Evolutionary conservation across 2,113 vertebrate genomes (phyloP).

Genomic region (Pseudonaja textilis): DNA sequence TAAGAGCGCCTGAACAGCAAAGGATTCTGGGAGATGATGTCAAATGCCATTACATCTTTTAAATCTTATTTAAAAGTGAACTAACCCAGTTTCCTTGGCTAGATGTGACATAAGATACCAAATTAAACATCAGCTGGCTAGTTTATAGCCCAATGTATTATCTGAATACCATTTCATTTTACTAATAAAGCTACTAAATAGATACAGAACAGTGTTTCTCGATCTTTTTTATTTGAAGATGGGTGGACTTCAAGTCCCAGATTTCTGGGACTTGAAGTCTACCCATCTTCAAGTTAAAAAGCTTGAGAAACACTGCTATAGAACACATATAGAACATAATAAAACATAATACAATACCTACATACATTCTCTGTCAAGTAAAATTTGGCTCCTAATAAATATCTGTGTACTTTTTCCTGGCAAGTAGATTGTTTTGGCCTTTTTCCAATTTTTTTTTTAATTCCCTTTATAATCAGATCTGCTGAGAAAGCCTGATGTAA

Average conservation of each 20-base stretch:
- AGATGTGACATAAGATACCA: not conserved
- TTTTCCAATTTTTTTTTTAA: not conserved
- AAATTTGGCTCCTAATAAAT: not conserved
- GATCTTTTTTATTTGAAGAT: too few species aligned
- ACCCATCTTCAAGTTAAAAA: not conserved
- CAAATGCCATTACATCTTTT: not conserved
- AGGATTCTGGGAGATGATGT: not conserved
- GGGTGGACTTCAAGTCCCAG: too few species aligned
- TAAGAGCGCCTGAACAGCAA: not conserved
- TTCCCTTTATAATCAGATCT: not conserved
- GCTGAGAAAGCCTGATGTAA: not conserved
- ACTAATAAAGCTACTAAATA: not conserved
- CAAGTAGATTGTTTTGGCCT: not conserved
- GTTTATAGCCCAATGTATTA: not conserved
- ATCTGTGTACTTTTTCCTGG: not conserved
- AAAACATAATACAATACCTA: too few species aligned
- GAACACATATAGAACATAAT: not conserved
- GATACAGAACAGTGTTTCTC: too few species aligned
- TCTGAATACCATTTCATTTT: not conserved
- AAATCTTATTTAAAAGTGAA: not conserved
- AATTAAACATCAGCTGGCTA: not conserved
- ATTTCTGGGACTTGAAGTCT: too few species aligned
- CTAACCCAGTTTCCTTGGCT: not conserved
- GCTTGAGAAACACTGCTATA: too few species aligned
- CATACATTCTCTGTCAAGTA: not conserved